Evolutionary conservation across 2,797 vertebrate species (phyloP).

Genomic region (Coluber constrictor): DNA sequence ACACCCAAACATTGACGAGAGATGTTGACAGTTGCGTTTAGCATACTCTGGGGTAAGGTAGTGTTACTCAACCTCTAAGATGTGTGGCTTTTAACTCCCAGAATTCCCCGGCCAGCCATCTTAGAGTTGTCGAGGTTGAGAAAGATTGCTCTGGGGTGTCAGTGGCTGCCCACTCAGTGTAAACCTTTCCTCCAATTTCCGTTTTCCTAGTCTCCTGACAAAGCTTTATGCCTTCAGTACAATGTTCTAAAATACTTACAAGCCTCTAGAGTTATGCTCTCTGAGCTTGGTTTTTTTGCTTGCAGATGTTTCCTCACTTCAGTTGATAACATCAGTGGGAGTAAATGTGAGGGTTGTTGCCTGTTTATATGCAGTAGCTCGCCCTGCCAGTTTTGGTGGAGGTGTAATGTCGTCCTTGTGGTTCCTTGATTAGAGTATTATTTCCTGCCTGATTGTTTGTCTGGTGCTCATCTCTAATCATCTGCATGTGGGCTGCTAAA

Average conservation of each 20-base stretch:
- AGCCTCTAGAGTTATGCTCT: not conserved
- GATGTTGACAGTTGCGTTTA: not conserved
- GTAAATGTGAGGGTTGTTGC: not conserved
- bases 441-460: not conserved
- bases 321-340: not conserved
- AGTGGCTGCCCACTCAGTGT: not conserved
- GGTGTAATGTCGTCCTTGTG: not conserved
- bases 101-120: not conserved
- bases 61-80: not conserved
- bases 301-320: not conserved
- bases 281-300: not conserved
- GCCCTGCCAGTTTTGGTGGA: not conserved
- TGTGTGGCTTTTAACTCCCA: not conserved
- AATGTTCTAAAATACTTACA: not conserved
- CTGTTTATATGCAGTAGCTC: not conserved
- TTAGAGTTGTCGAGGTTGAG: not conserved
- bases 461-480: not conserved
- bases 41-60: not conserved
- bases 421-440: not conserved
- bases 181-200: not conserved
- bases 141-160: not conserved
- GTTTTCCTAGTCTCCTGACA: not conserved
- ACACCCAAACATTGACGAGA: not conserved
- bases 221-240: not conserved
- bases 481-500: not conserved